Conservation (phyloP, 53 echinoderm and acorn worm species). For the Arbacia lixula region DNA sequence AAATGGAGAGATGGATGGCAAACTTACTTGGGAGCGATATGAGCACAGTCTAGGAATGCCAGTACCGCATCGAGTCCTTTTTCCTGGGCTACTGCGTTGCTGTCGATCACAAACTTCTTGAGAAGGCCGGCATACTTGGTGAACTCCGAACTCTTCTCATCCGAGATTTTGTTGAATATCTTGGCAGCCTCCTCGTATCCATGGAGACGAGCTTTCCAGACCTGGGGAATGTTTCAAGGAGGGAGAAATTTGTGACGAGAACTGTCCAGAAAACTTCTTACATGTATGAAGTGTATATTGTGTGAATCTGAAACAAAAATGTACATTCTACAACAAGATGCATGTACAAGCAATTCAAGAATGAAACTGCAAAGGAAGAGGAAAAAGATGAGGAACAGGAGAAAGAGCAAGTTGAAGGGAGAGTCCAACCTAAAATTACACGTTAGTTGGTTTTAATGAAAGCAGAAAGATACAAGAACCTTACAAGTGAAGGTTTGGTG, state of each 20-base stretch:
- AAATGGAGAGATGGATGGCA: too few relatives aligned
- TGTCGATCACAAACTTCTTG: constrained; percentile 96
- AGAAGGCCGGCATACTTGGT: constrained; percentile 86
- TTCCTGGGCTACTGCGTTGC: constrained; percentile 97
- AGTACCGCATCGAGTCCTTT: constrained; percentile 92
- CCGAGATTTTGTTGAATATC: constrained; percentile 64
- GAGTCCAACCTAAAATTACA: too few relatives aligned
- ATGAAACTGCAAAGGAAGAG: too few relatives aligned
- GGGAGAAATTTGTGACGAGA: too few relatives aligned
- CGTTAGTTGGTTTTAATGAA: too few relatives aligned
- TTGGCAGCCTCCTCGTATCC: constrained; percentile 91
- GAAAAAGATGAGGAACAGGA: too few relatives aligned
- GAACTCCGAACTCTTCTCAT: constrained; percentile 95
- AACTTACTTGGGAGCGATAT: constrained; percentile 87
- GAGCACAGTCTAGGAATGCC: constrained; percentile 79
- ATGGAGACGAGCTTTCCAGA: constrained; percentile 92
- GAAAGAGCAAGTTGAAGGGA: too few relatives aligned
- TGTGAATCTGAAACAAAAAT: not conserved
- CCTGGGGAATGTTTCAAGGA: constrained; percentile 40
- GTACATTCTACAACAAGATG: not conserved
- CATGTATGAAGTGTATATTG: not conserved
- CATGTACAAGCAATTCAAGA: not conserved
- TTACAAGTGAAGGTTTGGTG: too few relatives aligned
- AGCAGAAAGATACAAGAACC: too few relatives aligned
- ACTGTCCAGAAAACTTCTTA: too few relatives aligned